Evolutionary conservation across 2,113 vertebrate species (phyloP).

Genomic region (Lichenostomus cassidix): DNA sequence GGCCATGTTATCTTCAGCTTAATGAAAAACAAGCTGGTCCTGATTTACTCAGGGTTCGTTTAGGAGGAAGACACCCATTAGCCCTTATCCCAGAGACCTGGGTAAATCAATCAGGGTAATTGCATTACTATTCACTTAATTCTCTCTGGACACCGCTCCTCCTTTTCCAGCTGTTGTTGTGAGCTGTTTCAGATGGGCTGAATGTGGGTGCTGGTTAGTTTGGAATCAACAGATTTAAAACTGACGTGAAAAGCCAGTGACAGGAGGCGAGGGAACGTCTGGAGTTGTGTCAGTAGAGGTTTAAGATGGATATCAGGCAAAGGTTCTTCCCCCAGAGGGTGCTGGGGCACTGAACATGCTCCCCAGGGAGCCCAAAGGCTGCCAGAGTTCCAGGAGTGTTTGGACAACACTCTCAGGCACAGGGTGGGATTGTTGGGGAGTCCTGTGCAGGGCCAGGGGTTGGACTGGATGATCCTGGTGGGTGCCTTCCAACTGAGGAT

Average conservation of each 20-base stretch:
- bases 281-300: background rate
- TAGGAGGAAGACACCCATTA: conserved; percentile 3
- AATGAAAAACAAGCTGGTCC: background rate
- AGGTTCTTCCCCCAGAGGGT: background rate
- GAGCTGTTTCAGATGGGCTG: background rate
- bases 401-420: background rate
- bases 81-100: background rate
- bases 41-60: background rate
- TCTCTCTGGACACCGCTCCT: background rate
- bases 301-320: background rate
- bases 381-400: background rate
- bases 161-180: background rate
- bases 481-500: background rate
- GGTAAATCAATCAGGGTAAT: conserved; percentile 26
- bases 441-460: background rate
- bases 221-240: background rate
- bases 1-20: background rate
- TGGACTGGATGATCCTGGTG: background rate
- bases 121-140: background rate
- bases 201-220: background rate
- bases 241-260: background rate
- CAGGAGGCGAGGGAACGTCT: background rate
- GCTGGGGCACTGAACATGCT: background rate
- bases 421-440: background rate
- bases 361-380: background rate